phyloP scores from a whole-genome alignment of 2,888 invertebrate genomes.

The Ethmia dodecea region DNA sequence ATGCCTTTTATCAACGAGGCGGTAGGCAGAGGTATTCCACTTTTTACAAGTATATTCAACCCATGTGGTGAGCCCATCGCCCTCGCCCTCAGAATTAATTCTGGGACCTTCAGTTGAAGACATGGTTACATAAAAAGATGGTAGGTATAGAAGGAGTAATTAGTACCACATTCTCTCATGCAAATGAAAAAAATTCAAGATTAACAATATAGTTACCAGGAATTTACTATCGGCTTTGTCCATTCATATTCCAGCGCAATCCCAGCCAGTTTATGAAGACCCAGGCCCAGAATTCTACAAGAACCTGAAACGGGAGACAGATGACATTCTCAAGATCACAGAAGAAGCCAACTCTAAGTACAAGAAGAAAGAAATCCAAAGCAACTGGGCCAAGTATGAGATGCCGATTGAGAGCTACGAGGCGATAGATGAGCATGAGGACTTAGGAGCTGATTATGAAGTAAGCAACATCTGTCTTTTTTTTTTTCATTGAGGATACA shows the following conservation, averaged over 20 bases:
- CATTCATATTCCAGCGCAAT: constrained; percentile 40
- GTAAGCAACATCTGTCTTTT: constrained; percentile 25
- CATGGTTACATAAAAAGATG: too few species aligned
- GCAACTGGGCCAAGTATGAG: constrained; percentile 72
- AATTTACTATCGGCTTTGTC: too few species aligned
- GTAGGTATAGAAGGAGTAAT: too few species aligned
- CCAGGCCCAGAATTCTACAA: constrained; percentile 64
- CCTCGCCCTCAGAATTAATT: too few species aligned
- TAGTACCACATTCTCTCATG: too few species aligned
- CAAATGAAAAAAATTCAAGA: too few species aligned
- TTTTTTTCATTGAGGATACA: not conserved
- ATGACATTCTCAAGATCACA: constrained; percentile 65
- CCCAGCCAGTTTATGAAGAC: constrained; percentile 46
- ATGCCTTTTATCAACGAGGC: too few species aligned
- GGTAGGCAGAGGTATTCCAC: too few species aligned
- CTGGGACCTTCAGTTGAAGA: too few species aligned
- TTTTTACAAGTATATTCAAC: too few species aligned
- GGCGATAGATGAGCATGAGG: constrained; percentile 60
- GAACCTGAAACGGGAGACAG: constrained; percentile 59
- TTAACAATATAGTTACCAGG: too few species aligned
- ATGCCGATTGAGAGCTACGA: constrained; percentile 67
- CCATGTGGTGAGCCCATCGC: too few species aligned
- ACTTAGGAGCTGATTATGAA: constrained; percentile 69
- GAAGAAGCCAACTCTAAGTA: constrained; percentile 63
- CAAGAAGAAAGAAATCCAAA: constrained; percentile 68